Conservation (phyloP, 2,888 invertebrate species). For the Drosophila phalerata region DNA sequence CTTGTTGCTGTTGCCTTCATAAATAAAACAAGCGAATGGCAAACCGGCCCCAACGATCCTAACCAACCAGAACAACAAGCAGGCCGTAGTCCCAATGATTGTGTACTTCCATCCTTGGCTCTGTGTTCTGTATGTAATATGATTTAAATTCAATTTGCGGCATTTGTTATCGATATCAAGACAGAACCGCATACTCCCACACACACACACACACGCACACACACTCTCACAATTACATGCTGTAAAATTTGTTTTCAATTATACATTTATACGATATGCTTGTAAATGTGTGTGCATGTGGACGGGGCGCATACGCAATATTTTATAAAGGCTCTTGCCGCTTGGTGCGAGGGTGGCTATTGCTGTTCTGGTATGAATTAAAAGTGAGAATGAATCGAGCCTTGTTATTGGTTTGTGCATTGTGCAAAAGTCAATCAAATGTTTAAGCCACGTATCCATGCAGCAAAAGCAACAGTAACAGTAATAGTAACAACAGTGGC, state of each 20-base stretch:
- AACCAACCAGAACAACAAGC: slow-evolving; percentile 35
- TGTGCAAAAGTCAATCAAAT: slow-evolving; percentile 64
- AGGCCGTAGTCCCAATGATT: slow-evolving; percentile 34
- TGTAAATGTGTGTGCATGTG: slow-evolving; percentile 19
- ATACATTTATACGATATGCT: slow-evolving; percentile 65
- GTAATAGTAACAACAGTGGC: not conserved
- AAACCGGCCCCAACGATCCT: slow-evolving; percentile 22
- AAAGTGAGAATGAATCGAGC: slow-evolving; percentile 46
- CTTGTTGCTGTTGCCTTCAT: slow-evolving; percentile 55
- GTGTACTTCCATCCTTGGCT: slow-evolving; percentile 28
- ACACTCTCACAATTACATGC: slow-evolving; percentile 70
- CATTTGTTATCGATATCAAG: slow-evolving; percentile 80
- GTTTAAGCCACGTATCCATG: slow-evolving; percentile 58
- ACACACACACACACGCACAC: slow-evolving; percentile 20
- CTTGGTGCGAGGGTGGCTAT: slow-evolving; percentile 4
- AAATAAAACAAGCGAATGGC: slow-evolving; percentile 73
- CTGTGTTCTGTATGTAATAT: slow-evolving; percentile 64
- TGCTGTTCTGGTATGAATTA: slow-evolving; percentile 40
- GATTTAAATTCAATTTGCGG: slow-evolving; percentile 79
- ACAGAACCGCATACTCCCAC: slow-evolving; percentile 43
- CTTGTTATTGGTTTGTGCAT: slow-evolving; percentile 21
- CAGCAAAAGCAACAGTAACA: slow-evolving; percentile 31
- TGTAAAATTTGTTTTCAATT: slow-evolving; percentile 80
- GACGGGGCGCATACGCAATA: slow-evolving; percentile 72
- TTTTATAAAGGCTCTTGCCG: slow-evolving; percentile 53